Evolutionary conservation across 2,888 invertebrate species (phyloP), one percentile per base, ranked within the genome.

Genomic region (Drosophila buzzatii): DNA sequence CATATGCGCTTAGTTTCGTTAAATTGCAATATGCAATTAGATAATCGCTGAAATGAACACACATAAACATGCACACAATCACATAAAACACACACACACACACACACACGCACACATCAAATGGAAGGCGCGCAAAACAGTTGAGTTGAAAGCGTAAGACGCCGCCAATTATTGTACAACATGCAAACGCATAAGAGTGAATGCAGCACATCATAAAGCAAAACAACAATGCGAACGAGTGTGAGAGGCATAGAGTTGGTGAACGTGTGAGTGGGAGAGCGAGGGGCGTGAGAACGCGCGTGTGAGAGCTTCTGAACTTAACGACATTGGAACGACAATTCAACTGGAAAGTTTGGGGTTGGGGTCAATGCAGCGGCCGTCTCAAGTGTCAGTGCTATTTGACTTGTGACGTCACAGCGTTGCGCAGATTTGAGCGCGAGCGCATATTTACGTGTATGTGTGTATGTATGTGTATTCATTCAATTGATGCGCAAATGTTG

Each of bases 11-110:
- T 41, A 44, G 59, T 55, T 45, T 44, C 53, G 18, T 61, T 49
- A 70, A 76, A 61, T 71, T 71, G 53, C 62, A 53, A 53, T 31
- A 20, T 45, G 62, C 60, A 77, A 77, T 76, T 61, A 61, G 61
- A 71, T 64, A 75, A 79, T 63, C 41, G 27, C 55, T 42, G 44
- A 7, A 33, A 31, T 49, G 31, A 35, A 35, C 20, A 51, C 33
- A 31, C 20, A 65, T 33, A 42, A 23, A 42, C 35, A 53, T 14
- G 35, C 42, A 42, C 27, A 39, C 16, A 16, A 2, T 16, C 16
- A 7, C 7, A 39, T 7, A 7, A n/a, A 39, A 14, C 16, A 7
- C 7, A 39, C 2, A 7, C 8, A 39, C 6, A 16, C 16, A 37
- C 37, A 39, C 41, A 27, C 41, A n/a, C 9, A 56, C 6, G 12